Percentiles rank a stretch among this genome's conserved stretches.
Conservation (phyloP, 2,888 invertebrate species). For the Balanococcus diminutus region DNA sequence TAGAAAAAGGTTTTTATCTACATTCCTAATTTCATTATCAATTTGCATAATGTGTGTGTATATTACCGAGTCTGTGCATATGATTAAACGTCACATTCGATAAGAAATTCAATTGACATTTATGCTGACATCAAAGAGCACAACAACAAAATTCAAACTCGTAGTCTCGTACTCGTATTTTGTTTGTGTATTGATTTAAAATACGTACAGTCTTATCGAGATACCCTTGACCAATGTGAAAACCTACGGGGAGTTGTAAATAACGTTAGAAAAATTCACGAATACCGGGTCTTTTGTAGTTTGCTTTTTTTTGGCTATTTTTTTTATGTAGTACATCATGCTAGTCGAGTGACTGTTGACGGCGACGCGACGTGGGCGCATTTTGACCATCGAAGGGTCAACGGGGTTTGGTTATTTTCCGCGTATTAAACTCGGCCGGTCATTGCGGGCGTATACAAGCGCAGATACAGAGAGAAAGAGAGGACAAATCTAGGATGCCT, state of each 20-base stretch:
- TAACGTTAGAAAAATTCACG: background rate
- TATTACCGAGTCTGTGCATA: background rate
- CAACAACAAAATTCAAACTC: background rate
- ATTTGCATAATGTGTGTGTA: background rate
- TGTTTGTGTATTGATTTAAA: background rate
- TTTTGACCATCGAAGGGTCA: slow-evolving; percentile 23
- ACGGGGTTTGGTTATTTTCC: slow-evolving; percentile 54
- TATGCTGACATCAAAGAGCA: background rate
- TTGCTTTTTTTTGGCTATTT: background rate
- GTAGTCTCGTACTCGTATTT: background rate
- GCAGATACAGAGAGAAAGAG: background rate
- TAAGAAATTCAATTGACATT: background rate
- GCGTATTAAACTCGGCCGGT: slow-evolving; percentile 54
- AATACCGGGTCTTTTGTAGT: background rate
- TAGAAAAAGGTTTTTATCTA: background rate
- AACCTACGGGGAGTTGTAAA: background rate
- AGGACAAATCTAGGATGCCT: slow-evolving; percentile 8
- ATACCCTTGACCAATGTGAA: slow-evolving; percentile 5
- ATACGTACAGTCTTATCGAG: background rate
- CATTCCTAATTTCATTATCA: slow-evolving; percentile 8
- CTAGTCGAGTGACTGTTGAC: slow-evolving; percentile 21
- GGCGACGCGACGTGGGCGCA: background rate
- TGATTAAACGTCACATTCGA: background rate
- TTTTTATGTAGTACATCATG: background rate
- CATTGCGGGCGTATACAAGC: slow-evolving; percentile 21